A percentile compares a stretch with the other conserved stretches of the same genome.
phyloP scores from a whole-genome alignment of 2,888 invertebrate genomes.

The Drosophila rubida region DNA sequence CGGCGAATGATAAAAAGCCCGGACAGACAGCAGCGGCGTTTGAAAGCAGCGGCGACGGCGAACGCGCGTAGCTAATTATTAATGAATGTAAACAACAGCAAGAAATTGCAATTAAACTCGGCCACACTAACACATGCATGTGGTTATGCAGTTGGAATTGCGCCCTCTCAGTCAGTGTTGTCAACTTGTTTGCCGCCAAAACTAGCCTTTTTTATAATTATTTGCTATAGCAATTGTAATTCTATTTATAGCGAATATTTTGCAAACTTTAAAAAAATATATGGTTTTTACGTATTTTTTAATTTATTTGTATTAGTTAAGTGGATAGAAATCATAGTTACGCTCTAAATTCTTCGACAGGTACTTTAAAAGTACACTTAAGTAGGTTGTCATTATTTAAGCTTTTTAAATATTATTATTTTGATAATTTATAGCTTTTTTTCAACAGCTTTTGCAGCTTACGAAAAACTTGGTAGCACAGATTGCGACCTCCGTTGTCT shows the following conservation, averaged over 20 bases:
- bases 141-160: conserved; percentile 29
- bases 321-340: too few species aligned
- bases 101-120: conserved; percentile 26
- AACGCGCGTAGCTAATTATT: conserved; percentile 49
- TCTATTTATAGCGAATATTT: too few species aligned
- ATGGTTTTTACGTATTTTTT: too few species aligned
- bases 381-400: too few species aligned
- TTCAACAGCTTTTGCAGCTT: not conserved
- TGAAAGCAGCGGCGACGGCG: conserved; percentile 2
- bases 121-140: conserved; percentile 13
- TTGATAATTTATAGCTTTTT: not conserved
- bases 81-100: conserved; percentile 58
- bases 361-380: too few species aligned
- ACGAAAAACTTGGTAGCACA: not conserved
- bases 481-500: not conserved
- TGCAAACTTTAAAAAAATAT: too few species aligned
- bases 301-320: too few species aligned
- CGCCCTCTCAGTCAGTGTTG: not conserved
- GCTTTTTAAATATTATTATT: not conserved
- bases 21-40: not conserved
- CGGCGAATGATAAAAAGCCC: conserved; percentile 50
- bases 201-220: not conserved
- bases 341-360: too few species aligned
- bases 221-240: too few species aligned
- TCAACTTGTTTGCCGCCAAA: not conserved